Evolutionary conservation across 2,888 invertebrate species (phyloP), one percentile per base, ranked within the genome.

Genomic region (Camponotus fellah): DNA sequence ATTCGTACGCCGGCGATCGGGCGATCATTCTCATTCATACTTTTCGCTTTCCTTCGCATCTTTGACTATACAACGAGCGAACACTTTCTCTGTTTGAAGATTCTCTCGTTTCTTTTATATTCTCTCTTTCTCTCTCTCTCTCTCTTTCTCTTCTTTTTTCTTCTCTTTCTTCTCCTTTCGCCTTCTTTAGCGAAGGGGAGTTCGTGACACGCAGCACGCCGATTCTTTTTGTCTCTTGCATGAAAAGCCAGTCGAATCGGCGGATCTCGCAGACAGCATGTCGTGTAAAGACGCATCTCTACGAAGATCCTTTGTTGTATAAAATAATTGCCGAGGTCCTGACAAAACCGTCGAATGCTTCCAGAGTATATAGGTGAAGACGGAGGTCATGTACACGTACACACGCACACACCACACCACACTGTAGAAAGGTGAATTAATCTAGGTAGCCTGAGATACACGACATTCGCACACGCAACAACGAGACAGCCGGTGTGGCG

Each of bases 291-390:
- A 46, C 79, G 21, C 46, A 37, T 21, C 58, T 79, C 46, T 53
- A n/a, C 60, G 60, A 71, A 32, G 37, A 80, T 80, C 71, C 40
- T 69, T 79, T 12, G 37, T 62, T 80, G 79, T 80, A 80, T 60
- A 80, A 71, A 79, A 58, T 60, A 71, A 71, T 32, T 21, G 10
- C 34, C 68, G 77, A 34, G 82, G n/a, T 82, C 62, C 66, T 46
- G 79, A 84, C 65, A 80, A 85, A 68, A 77, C 62, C 64, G 77
- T 84, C 75, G 60, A 85, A 87, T 87, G 85, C 89, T 88, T 88
- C 89, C 87, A 88, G 60, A 83, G 12, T 76, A 53, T 56, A 53
- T 58, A 82, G 60, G 40, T 69, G 81, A 10, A 83, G 65, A 65
- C 49, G 65, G 80, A 71, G 46, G 69, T 64, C 37, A 64, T 74